phyloP scores from a whole-genome alignment of 2,888 invertebrate species.

The Drosophila subsilvestris region DNA sequence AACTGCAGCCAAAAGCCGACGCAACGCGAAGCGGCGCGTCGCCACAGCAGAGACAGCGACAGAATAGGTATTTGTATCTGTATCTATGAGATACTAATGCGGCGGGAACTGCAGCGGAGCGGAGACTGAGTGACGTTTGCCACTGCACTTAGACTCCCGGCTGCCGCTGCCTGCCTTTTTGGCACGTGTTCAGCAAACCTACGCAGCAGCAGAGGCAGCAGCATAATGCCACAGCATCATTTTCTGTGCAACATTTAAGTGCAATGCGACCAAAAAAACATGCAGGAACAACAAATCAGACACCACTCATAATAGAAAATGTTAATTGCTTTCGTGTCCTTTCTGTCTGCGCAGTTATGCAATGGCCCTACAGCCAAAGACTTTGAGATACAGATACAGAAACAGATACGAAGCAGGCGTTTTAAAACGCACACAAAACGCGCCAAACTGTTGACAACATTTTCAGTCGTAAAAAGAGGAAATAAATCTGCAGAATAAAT shows the following conservation, averaged over 20 bases:
- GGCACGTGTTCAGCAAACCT: slow-evolving; percentile 75
- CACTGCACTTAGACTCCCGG: slow-evolving; percentile 64
- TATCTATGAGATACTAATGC: slow-evolving; percentile 49
- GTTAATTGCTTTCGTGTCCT: slow-evolving; percentile 71
- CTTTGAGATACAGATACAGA: slow-evolving; percentile 27
- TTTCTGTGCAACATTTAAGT: slow-evolving; percentile 77
- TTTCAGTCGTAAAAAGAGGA: slow-evolving; percentile 21
- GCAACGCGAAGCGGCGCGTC: too few species aligned
- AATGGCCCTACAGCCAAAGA: too few species aligned
- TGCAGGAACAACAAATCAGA: slow-evolving; percentile 53
- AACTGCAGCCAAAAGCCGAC: slow-evolving; percentile 56
- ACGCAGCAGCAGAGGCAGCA: slow-evolving; percentile 34
- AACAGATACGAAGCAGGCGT: neutral
- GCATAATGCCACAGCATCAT: slow-evolving; percentile 34
- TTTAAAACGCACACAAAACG: slow-evolving; percentile 1
- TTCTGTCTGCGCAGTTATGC: slow-evolving; percentile 34
- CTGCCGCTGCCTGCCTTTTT: slow-evolving; percentile 53
- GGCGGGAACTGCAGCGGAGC: slow-evolving; percentile 50
- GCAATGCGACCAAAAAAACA: slow-evolving; percentile 56
- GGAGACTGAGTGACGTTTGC: slow-evolving; percentile 65
- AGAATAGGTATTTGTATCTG: slow-evolving; percentile 48
- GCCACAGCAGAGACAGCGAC: neutral
- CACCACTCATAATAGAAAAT: slow-evolving; percentile 55
- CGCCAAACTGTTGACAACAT: slow-evolving; percentile 21
- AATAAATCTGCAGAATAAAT: slow-evolving; percentile 28